phyloP scores from a whole-genome alignment of 2,888 invertebrate species.

The Apeira syringaria region DNA sequence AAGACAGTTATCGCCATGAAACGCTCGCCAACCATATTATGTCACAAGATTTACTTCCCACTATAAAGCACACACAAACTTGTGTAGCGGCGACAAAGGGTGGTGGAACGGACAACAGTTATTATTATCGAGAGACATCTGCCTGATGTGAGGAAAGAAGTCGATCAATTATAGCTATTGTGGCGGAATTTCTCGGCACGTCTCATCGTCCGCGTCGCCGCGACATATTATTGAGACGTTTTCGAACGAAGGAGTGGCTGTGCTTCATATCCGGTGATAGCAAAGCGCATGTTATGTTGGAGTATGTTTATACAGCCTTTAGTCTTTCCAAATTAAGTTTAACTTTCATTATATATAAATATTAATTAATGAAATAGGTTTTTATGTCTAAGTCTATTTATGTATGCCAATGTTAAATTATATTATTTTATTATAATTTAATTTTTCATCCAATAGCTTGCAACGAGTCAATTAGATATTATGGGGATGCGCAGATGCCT shows the following conservation, averaged over 20 bases:
- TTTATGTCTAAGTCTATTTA: too few relatives aligned
- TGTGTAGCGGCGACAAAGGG: constrained; percentile 57
- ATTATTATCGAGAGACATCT: constrained; percentile 53
- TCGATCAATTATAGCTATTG: constrained; percentile 78
- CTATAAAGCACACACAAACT: constrained; percentile 60
- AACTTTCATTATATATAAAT: too few relatives aligned
- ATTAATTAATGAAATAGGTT: too few relatives aligned
- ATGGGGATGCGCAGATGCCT: too few relatives aligned
- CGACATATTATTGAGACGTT: constrained; percentile 58
- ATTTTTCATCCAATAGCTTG: too few relatives aligned
- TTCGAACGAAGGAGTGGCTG: constrained; percentile 1
- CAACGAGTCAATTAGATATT: too few relatives aligned
- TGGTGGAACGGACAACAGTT: constrained; percentile 14
- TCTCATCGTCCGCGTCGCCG: constrained; percentile 27
- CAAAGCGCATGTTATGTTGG: background rate
- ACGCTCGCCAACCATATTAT: constrained; percentile 35
- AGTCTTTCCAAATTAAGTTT: too few relatives aligned
- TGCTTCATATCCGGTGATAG: background rate
- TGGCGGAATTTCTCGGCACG: constrained; percentile 43
- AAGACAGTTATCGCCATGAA: too few relatives aligned
- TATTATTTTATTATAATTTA: too few relatives aligned
- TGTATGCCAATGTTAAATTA: too few relatives aligned
- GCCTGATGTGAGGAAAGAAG: constrained; percentile 49
- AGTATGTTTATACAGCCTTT: background rate
- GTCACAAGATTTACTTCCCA: constrained; percentile 63